Conservation (phyloP, 1,140 invertebrate genomes). For the Acromyrmex echinatior region DNA sequence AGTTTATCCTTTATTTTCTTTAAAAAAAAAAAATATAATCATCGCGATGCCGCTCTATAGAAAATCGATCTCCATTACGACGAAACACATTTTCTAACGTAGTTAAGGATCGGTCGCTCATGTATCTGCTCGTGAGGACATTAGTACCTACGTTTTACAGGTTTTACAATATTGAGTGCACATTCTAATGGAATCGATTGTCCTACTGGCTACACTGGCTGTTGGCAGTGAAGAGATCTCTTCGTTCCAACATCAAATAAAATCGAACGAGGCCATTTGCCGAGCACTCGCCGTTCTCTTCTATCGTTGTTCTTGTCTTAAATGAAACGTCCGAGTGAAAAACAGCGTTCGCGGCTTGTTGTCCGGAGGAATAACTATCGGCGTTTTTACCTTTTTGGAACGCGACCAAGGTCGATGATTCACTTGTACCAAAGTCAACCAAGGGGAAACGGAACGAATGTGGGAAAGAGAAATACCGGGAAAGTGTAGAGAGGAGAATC, state of each 20-base stretch:
- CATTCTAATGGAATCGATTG: constrained; percentile 43
- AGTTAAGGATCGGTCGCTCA: constrained; percentile 29
- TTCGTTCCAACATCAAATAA: constrained; percentile 47
- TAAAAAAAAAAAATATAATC: too few relatives aligned
- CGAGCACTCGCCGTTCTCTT: constrained; percentile 33
- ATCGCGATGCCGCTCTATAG: background rate
- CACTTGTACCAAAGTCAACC: constrained; percentile 46
- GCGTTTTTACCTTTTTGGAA: constrained; percentile 43
- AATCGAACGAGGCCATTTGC: constrained; percentile 52
- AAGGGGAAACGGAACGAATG: background rate
- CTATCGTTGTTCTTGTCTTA: constrained; percentile 31
- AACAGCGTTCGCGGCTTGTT: constrained; percentile 44
- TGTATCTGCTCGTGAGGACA: constrained; percentile 36
- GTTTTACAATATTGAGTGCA: constrained; percentile 14
- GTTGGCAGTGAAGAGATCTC: constrained; percentile 21
- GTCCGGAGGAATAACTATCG: constrained; percentile 43
- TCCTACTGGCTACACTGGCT: constrained; percentile 21
- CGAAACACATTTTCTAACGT: constrained; percentile 1
- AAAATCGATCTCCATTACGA: constrained; percentile 39
- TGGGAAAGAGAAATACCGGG: background rate
- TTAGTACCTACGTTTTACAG: constrained; percentile 31
- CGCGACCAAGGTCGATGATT: constrained; percentile 43
- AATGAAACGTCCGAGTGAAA: constrained; percentile 25
- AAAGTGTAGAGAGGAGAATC: constrained; percentile 3
- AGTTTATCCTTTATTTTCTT: too few relatives aligned